phyloP scores from a whole-genome alignment of 1,140 invertebrate species.

The Paralvinella palmiformis region DNA sequence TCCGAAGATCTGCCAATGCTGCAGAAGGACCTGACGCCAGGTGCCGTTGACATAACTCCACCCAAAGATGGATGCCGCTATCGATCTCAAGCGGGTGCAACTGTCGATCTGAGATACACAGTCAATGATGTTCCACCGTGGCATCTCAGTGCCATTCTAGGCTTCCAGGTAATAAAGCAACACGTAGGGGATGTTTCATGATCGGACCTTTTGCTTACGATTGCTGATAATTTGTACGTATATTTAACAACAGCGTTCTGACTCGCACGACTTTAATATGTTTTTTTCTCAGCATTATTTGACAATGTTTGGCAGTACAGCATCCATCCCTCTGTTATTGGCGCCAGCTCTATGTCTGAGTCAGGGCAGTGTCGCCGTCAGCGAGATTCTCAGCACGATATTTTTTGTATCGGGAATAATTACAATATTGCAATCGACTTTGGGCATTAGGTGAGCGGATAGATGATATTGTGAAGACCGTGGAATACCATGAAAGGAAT shows the following conservation, averaged over 20 bases:
- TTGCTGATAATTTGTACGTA: background rate
- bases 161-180: slow-evolving; percentile 6
- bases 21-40: too few species aligned
- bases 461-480: too few species aligned
- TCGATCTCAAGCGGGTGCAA: too few species aligned
- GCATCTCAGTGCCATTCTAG: slow-evolving; percentile 5
- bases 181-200: background rate
- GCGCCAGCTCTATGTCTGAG: slow-evolving; percentile 74
- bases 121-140: slow-evolving; percentile 9
- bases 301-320: slow-evolving; percentile 79
- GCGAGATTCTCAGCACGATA: slow-evolving; percentile 79
- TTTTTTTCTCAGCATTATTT: slow-evolving; percentile 8
- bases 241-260: background rate
- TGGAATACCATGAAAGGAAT: too few species aligned
- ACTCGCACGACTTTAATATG: background rate
- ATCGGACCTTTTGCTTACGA: background rate
- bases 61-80: too few species aligned
- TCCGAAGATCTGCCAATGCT: too few species aligned
- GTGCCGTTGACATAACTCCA: too few species aligned
- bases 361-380: slow-evolving; percentile 66
- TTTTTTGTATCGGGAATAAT: slow-evolving; percentile 80
- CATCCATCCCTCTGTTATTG: slow-evolving; percentile 74
- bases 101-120: background rate
- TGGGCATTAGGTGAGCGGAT: slow-evolving; percentile 67
- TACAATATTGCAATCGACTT: slow-evolving; percentile 71